Percentiles rank a stretch among this genome's conserved stretches.
phyloP scores from a whole-genome alignment of 2,888 invertebrate species.

The Agriopis marginaria region DNA sequence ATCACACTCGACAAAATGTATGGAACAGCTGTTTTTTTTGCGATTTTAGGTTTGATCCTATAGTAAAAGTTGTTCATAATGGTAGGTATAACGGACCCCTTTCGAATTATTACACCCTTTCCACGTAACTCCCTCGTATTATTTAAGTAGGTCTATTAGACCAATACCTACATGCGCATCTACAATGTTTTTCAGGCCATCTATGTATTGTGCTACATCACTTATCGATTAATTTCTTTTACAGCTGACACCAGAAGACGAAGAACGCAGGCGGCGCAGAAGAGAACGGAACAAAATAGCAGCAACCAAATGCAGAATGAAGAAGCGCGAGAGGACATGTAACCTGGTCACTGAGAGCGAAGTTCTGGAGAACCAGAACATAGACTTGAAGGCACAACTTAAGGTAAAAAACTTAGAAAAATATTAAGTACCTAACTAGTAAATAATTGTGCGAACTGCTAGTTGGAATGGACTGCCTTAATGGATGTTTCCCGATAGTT shows the following conservation, averaged over 20 bases:
- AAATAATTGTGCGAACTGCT: no score
- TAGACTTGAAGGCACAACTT: conserved; percentile 93
- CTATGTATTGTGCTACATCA: background rate
- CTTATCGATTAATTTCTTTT: conserved; percentile 1
- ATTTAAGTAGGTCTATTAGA: no score
- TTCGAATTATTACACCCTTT: no score
- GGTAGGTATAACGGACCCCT: no score
- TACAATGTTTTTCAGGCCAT: background rate
- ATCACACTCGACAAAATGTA: no score
- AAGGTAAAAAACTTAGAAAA: conserved; percentile 63
- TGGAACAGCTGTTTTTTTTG: no score
- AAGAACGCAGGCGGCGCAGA: conserved; percentile 93
- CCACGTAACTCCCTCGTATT: no score
- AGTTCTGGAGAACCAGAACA: conserved; percentile 93
- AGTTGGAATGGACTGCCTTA: no score
- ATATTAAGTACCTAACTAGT: no score
- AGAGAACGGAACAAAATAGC: conserved; percentile 97
- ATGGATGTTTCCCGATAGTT: no score
- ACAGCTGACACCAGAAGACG: conserved; percentile 96
- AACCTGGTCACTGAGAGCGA: conserved; percentile 95
- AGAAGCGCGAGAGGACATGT: conserved; percentile 95
- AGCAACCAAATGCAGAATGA: conserved; percentile 97
- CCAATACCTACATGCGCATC: background rate
- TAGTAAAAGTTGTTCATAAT: no score
- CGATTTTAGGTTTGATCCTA: no score